Evolutionary conservation across 2,797 vertebrate species (phyloP).

Genomic region (Megaceryle alcyon): DNA sequence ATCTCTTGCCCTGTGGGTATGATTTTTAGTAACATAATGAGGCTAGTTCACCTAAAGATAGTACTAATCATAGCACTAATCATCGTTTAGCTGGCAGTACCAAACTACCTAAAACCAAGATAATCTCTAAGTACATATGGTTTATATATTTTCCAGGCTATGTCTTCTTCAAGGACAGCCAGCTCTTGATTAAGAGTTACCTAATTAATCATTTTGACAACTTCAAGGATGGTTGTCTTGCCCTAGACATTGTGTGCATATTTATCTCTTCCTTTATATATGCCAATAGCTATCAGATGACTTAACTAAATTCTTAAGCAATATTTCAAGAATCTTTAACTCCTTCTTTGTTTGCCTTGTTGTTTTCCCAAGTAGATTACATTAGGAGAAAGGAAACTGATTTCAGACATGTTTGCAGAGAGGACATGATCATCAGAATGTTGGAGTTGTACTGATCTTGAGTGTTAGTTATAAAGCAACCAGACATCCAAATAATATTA

Average conservation of each 20-base stretch:
- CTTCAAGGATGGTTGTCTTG: too few species aligned
- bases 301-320: too few species aligned
- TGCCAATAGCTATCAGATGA: too few species aligned
- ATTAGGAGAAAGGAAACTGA: not conserved
- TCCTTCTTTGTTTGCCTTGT: too few species aligned
- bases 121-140: not conserved
- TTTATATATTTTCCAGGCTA: not conserved
- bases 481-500: not conserved
- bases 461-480: not conserved
- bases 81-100: not conserved
- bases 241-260: too few species aligned
- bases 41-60: not conserved
- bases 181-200: too few species aligned
- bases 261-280: too few species aligned
- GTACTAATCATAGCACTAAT: not conserved
- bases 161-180: too few species aligned
- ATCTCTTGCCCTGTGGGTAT: not conserved
- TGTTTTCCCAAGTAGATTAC: too few species aligned
- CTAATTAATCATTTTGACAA: too few species aligned
- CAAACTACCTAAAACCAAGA: not conserved
- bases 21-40: not conserved
- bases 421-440: not conserved
- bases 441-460: not conserved
- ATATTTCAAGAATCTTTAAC: too few species aligned
- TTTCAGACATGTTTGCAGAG: not conserved